Evolutionary conservation across 2,113 vertebrate species (phyloP).

Genomic region (Rostratula benghalensis): DNA sequence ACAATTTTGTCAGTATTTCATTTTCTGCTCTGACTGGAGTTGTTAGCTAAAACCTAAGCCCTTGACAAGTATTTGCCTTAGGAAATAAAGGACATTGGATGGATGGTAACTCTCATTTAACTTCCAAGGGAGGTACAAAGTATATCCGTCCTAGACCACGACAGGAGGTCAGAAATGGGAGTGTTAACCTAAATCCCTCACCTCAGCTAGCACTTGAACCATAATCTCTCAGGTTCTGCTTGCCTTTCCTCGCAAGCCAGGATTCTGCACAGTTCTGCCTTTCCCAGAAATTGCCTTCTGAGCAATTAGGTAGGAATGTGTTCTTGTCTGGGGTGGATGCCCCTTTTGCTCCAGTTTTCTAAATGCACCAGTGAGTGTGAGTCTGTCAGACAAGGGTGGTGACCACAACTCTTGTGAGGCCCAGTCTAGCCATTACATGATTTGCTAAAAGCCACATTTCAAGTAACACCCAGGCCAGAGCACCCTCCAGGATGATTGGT

Average conservation of each 20-base stretch:
- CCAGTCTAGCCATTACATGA: not conserved
- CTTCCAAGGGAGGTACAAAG: not conserved
- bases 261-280: not conserved
- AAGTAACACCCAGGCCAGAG: not conserved
- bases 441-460: not conserved
- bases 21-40: not conserved
- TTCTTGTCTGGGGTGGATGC: not conserved
- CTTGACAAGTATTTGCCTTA: not conserved
- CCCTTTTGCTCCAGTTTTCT: not conserved
- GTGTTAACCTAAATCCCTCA: not conserved
- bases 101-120: not conserved
- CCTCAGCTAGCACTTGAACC: not conserved
- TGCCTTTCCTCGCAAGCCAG: not conserved
- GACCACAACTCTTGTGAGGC: not conserved
- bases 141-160: not conserved
- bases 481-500: not conserved
- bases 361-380: not conserved
- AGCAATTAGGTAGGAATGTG: not conserved
- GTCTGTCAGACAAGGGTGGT: not conserved
- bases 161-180: not conserved
- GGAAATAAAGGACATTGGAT: not conserved
- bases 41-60: not conserved
- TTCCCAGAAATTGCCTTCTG: not conserved
- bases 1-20: not conserved
- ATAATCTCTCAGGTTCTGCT: not conserved